Evolutionary conservation across 2,113 vertebrate genomes (phyloP).

Genomic region (Syngnathus floridae): DNA sequence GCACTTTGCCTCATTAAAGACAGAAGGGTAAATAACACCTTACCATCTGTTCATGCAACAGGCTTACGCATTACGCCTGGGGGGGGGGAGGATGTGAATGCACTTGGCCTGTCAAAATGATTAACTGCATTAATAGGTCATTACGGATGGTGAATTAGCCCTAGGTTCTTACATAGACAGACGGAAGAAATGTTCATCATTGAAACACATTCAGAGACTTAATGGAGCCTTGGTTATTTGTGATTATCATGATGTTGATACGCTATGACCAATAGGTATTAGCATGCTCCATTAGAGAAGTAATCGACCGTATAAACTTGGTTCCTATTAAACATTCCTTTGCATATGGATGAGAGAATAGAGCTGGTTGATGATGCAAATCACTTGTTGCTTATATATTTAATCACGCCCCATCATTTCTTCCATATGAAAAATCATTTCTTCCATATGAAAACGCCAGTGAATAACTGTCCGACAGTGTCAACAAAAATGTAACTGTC

Average conservation of each 20-base stretch:
- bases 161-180: conserved; percentile 1
- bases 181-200: conserved; percentile 3
- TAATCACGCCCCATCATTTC: not conserved
- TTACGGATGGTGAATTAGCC: conserved; percentile 1
- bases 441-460: not conserved
- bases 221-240: not conserved
- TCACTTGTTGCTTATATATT: not conserved
- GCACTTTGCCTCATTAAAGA: conserved; percentile 39
- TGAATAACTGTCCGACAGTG: no score
- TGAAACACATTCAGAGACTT: not conserved
- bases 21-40: conserved; percentile 35
- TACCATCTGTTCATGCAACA: conserved; percentile 11
- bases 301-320: not conserved
- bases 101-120: not conserved
- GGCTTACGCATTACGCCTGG: not conserved
- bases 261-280: not conserved
- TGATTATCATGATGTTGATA: not conserved
- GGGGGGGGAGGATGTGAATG: not conserved
- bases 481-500: not conserved
- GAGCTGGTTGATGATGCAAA: not conserved
- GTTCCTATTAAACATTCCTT: not conserved
- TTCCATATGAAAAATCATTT: not conserved
- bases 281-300: not conserved
- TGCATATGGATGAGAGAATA: not conserved
- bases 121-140: conserved; percentile 1